A percentile compares a stretch with the other conserved stretches of the same genome.
These are phyloP conservation scores for Paralichthys olivaceus DNA, from an alignment of 2,113 vertebrate species.

Conservation along the genomic window DNA sequence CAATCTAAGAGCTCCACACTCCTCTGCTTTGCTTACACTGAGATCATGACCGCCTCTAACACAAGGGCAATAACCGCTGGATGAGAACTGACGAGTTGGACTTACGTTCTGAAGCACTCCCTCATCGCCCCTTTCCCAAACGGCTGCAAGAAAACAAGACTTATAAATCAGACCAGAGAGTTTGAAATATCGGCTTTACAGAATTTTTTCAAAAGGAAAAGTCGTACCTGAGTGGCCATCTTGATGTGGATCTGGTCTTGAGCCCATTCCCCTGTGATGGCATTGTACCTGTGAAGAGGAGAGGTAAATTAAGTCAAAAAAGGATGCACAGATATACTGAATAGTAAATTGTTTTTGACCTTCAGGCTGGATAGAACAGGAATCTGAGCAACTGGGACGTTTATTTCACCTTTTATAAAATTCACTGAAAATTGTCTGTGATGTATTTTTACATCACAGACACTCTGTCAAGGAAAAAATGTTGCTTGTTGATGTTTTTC, in stretches of 20 bases:
- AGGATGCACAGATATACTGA: neutral
- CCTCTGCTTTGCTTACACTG: constrained; percentile 25
- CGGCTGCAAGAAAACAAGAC: constrained; percentile 81
- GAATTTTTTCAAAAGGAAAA: neutral
- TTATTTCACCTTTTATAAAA: neutral
- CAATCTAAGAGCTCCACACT: neutral
- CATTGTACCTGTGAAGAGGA: constrained; percentile 89
- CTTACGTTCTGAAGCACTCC: constrained; percentile 97
- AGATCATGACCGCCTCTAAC: neutral
- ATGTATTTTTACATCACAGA: neutral
- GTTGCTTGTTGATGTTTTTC: neutral
- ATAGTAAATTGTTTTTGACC: neutral
- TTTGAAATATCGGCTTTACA: neutral
- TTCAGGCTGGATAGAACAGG: neutral
- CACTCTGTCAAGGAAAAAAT: too few relatives aligned
- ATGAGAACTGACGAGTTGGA: constrained; percentile 46
- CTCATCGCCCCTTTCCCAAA: constrained; percentile 97
- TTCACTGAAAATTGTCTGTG: too few relatives aligned
- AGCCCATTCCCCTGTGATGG: constrained; percentile 90
- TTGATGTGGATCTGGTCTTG: constrained; percentile 94
- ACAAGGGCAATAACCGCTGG: constrained; percentile 19
- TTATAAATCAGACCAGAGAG: neutral
- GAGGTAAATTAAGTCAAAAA: neutral
- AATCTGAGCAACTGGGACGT: too few relatives aligned
- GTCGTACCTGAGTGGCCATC: constrained; percentile 90